Evolutionary conservation across 2,888 invertebrate genomes (phyloP).

Genomic region (Oscheius sp.): DNA sequence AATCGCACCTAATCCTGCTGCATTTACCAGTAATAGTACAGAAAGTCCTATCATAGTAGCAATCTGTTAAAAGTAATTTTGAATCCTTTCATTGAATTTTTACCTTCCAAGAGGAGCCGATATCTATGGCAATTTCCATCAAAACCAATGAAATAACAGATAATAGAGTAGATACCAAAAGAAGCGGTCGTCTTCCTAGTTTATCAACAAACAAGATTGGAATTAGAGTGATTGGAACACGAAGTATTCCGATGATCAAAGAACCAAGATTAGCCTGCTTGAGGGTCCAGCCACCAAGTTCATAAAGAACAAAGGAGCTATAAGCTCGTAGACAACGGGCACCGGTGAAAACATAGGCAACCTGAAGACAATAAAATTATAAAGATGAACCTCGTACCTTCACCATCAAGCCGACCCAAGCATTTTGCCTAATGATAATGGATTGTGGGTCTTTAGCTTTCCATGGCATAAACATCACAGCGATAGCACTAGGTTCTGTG

Average conservation of each 20-base stretch:
- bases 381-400: no score
- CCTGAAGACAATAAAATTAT: no score
- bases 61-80: no score
- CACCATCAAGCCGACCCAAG: conserved; percentile 41
- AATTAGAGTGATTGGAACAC: conserved; percentile 41
- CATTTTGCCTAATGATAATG: conserved; percentile 35
- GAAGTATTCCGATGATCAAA: conserved; percentile 34
- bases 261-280: conserved; percentile 31
- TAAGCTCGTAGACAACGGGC: conserved; percentile 44
- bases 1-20: conserved; percentile 42
- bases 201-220: conserved; percentile 45
- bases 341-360: conserved; percentile 50
- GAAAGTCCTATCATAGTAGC: conserved; percentile 34
- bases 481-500: conserved; percentile 20
- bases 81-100: no score
- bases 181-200: conserved; percentile 43
- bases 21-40: conserved; percentile 36
- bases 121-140: conserved; percentile 33
- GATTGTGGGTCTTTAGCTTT: conserved; percentile 32
- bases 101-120: conserved; percentile 37
- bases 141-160: conserved; percentile 29
- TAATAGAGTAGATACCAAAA: conserved; percentile 33
- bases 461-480: conserved; percentile 41
- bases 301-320: conserved; percentile 40
- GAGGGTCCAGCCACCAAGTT: conserved; percentile 33